phyloP scores from a whole-genome alignment of 2,888 invertebrate species.

The Lissonota sp. region DNA sequence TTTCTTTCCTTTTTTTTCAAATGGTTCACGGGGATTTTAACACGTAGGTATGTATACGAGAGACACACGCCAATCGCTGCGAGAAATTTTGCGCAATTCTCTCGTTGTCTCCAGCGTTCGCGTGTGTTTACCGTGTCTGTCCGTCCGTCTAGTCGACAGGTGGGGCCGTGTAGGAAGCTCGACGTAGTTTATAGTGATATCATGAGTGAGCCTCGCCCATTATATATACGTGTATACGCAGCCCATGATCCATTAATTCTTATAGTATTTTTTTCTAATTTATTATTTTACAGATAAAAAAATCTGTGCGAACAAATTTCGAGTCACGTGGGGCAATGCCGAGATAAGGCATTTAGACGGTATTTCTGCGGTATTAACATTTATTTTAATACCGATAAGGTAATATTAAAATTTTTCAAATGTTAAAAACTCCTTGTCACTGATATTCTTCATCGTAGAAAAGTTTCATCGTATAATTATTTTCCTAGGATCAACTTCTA shows the following conservation, averaged over 20 bases:
- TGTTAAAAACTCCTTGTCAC: no score
- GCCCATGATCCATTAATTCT: conserved; percentile 75
- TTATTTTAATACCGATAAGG: no score
- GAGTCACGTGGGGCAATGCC: no score
- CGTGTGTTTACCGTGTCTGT: conserved; percentile 17
- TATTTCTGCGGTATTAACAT: no score
- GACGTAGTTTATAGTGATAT: conserved; percentile 78
- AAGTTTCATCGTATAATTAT: no score
- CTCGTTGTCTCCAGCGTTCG: conserved; percentile 26
- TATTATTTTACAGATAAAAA: conserved; percentile 66
- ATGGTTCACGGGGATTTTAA: conserved; percentile 5
- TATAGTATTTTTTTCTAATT: conserved; percentile 45
- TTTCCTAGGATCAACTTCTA: no score
- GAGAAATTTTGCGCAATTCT: conserved; percentile 63
- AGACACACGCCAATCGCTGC: not conserved
- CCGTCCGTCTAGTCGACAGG: conserved; percentile 77
- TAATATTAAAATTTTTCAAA: no score
- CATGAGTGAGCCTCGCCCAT: conserved; percentile 78
- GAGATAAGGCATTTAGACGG: no score
- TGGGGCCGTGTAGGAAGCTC: conserved; percentile 82
- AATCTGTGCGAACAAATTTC: no score
- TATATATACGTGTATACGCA: conserved; percentile 63
- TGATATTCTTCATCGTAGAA: no score
- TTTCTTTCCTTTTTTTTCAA: not conserved
- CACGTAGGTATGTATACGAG: conserved; percentile 12